Base-by-base conservation (phyloP, 2,888 invertebrate genomes). In the Globia sparganii region DNA sequence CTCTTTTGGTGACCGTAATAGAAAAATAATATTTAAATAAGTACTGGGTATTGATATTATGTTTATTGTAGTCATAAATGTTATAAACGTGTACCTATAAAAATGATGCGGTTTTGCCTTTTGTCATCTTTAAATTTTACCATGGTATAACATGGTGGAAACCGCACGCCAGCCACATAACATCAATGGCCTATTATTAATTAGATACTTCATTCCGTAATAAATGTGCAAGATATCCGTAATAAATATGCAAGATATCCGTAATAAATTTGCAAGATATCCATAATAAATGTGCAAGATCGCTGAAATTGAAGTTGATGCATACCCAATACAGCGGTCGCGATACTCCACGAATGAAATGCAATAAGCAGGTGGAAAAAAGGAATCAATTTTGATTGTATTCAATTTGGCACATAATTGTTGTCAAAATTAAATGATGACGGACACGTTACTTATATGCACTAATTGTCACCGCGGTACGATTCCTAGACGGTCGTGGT, bases 21-120 rank as follows among this genome's bases (percentile, higher is more conserved):
- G n/a, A n/a, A n/a, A n/a, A n/a, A 40, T 49, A 28, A 40, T 43
- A 21, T 53, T 43, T 34, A 28, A 67, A 59, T 75, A 28, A 67
- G 49, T 75, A 43, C 31, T 74, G 40, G 18, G 31, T 56, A 43
- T 59, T 59, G 11, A 40, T 53, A 43, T 49, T 13, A 18, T 6
- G 21, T 31, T 61, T 43, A 34, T 34, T 69, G 31, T 64, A 18
- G 18, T 40, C 15, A 5, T 37, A 59, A 43, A 25, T 75, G 18
- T n/a, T 28, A 49, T 28, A 61, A 15, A 78, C 11, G 31, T 43
- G 15, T 43, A 43, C 34, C 8, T 53, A 31, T 40, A 37, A 25
- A 28, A 37, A 71, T 11, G 0, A 72, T 28, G 46, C 28, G 46
- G 28, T 75, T 75, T 59, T 31, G 37, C 21, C 25, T n/a, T 37